phyloP scores from a whole-genome alignment of 2,888 invertebrate species.

The Auanema sp. region DNA sequence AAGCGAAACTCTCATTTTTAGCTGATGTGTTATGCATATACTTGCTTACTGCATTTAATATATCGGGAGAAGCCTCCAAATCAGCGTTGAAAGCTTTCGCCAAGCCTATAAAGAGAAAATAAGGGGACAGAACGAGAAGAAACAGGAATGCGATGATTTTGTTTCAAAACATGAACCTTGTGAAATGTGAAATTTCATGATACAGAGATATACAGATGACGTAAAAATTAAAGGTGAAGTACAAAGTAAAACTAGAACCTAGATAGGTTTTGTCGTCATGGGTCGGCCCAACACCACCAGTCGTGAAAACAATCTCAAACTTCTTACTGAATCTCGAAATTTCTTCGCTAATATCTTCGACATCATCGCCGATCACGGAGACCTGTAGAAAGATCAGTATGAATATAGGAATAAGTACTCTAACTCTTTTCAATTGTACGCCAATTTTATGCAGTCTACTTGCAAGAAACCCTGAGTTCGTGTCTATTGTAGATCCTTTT shows the following conservation, averaged over 20 bases:
- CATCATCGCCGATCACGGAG: slow-evolving; percentile 74
- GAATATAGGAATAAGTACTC: background rate
- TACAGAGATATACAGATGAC: too few relatives aligned
- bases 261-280: slow-evolving; percentile 79
- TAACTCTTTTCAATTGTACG: slow-evolving; percentile 71
- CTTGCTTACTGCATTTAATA: slow-evolving; percentile 64
- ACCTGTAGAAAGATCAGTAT: slow-evolving; percentile 65
- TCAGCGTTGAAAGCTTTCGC: slow-evolving; percentile 68
- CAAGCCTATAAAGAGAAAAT: slow-evolving; percentile 66
- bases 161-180: too few relatives aligned
- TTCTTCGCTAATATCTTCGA: slow-evolving; percentile 73
- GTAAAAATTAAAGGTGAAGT: too few relatives aligned
- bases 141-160: too few relatives aligned
- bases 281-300: slow-evolving; percentile 79
- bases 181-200: too few relatives aligned
- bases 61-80: slow-evolving; percentile 65
- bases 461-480: slow-evolving; percentile 74
- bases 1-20: slow-evolving; percentile 1
- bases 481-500: slow-evolving; percentile 75
- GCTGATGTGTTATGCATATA: slow-evolving; percentile 41
- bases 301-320: slow-evolving; percentile 72
- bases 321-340: slow-evolving; percentile 65
- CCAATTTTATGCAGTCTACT: slow-evolving; percentile 72
- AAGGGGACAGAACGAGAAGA: too few relatives aligned
- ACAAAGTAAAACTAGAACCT: slow-evolving; percentile 65